Percentiles rank a stretch among this genome's conserved stretches.
Evolutionary conservation across 2,113 vertebrate species (phyloP).

Genomic region (Caracal caracal): DNA sequence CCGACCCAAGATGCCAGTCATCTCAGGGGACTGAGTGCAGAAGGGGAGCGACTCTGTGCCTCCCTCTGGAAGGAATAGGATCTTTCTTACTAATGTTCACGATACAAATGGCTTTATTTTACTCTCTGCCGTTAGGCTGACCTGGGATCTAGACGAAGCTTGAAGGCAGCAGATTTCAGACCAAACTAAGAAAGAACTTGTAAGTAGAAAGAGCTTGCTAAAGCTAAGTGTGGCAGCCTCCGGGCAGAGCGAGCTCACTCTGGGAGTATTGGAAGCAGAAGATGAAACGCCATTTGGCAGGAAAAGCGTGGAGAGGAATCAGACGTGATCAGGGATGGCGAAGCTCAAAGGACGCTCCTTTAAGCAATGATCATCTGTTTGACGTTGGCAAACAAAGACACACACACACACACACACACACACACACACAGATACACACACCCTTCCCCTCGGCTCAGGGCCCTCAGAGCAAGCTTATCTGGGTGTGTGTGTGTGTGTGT

Average conservation of each 20-base stretch:
- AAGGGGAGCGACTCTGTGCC: neutral
- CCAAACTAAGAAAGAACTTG: neutral
- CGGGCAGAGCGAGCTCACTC: neutral
- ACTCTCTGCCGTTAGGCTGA: neutral
- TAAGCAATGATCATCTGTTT: neutral
- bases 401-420: neutral
- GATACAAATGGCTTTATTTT: slow-evolving; percentile 1
- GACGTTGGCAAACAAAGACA: neutral
- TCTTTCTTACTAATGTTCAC: neutral
- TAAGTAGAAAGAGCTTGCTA: neutral
- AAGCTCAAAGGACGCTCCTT: neutral
- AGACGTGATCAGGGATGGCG: neutral
- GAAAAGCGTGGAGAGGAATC: neutral
- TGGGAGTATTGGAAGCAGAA: neutral
- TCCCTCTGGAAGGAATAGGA: neutral
- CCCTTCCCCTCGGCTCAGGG: neutral
- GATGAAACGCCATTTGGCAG: neutral
- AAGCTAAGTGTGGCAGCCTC: neutral
- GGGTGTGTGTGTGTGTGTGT: neutral
- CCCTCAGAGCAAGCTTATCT: neutral
- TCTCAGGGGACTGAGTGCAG: neutral
- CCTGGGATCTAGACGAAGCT: neutral
- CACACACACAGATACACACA: neutral
- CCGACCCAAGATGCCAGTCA: neutral
- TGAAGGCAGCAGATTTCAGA: slow-evolving; percentile 6